These are phyloP conservation scores for Habropoda laboriosa DNA, from an alignment of 1,140 invertebrate species.

Conservation along the genomic window DNA sequence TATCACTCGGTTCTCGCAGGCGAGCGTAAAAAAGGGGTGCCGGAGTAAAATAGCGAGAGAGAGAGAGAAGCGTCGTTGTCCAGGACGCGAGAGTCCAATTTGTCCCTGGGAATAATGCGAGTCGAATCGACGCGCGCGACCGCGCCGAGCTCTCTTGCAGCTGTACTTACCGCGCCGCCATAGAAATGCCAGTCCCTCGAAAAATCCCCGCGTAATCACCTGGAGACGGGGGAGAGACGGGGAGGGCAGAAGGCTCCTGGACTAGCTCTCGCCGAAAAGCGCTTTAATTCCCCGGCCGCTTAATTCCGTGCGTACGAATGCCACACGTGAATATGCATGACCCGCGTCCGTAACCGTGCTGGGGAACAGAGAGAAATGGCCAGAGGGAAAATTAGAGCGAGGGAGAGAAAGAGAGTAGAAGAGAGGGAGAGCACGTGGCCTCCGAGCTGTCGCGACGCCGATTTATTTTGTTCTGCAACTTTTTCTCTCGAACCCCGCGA, in stretches of 20 bases:
- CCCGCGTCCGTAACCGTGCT: constrained; percentile 38
- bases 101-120: constrained; percentile 41
- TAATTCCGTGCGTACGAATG: constrained; percentile 69
- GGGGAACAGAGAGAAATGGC: neutral
- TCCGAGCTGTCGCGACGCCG: constrained; percentile 55
- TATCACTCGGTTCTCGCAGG: neutral
- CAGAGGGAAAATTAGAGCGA: neutral
- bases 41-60: neutral
- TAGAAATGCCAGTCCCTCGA: constrained; percentile 51
- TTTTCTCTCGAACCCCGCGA: constrained; percentile 57
- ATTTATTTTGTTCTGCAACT: constrained; percentile 67
- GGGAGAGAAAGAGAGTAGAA: neutral
- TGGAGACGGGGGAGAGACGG: neutral
- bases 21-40: neutral
- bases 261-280: constrained; percentile 52
- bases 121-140: constrained; percentile 29
- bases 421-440: constrained; percentile 1
- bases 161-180: constrained; percentile 42
- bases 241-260: constrained; percentile 10
- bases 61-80: neutral
- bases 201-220: constrained; percentile 56
- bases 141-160: constrained; percentile 20
- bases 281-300: constrained; percentile 67
- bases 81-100: constrained; percentile 39
- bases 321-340: constrained; percentile 70